phyloP scores from a whole-genome alignment of 2,888 invertebrate species.

The Heliconius erato region DNA sequence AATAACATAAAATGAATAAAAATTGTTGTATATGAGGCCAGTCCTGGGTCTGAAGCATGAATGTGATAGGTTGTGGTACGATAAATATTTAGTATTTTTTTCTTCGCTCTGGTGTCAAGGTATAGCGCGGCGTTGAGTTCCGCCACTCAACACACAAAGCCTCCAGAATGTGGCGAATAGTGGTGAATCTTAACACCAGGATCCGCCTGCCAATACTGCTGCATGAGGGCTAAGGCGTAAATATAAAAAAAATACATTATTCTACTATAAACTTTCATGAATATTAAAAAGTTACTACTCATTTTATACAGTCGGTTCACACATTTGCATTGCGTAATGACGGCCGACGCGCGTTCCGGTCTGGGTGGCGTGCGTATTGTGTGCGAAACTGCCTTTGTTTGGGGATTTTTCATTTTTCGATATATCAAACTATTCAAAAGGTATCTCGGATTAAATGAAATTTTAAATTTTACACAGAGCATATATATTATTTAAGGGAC shows the following conservation, averaged over 20 bases:
- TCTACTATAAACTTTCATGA: constrained; percentile 17
- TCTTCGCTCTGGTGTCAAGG: too few species aligned
- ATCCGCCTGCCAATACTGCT: neutral
- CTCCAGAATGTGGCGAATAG: too few species aligned
- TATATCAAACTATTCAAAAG: constrained; percentile 31
- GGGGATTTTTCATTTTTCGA: constrained; percentile 43
- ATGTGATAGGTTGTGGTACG: too few species aligned
- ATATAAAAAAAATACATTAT: neutral
- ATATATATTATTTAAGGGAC: neutral
- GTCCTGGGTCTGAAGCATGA: too few species aligned
- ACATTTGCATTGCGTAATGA: constrained; percentile 47
- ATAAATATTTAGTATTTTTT: neutral
- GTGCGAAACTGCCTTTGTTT: constrained; percentile 42
- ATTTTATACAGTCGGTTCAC: constrained; percentile 19
- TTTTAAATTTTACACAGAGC: neutral
- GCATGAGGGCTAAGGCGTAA: neutral
- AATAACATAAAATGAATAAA: too few species aligned
- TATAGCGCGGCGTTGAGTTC: too few species aligned
- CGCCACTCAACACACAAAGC: too few species aligned
- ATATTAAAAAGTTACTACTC: neutral
- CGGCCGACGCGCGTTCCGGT: constrained; percentile 49
- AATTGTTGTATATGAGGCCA: too few species aligned
- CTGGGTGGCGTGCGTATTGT: constrained; percentile 44
- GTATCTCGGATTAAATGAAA: neutral
- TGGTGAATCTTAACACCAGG: too few species aligned